phyloP scores from a whole-genome alignment of 2,888 invertebrate species.

The Pheosia gnoma region DNA sequence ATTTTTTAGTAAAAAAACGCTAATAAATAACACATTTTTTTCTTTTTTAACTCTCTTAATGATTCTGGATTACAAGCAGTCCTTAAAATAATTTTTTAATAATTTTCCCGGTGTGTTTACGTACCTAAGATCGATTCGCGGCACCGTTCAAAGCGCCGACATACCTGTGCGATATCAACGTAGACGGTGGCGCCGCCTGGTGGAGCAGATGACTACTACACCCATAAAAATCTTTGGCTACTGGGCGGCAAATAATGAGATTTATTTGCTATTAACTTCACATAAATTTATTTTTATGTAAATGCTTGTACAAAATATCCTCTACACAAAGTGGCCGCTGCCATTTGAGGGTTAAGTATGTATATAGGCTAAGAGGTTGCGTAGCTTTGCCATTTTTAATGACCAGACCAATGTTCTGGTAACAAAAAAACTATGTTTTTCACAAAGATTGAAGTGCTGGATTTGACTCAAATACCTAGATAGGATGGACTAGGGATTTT shows the following conservation, averaged over 20 bases:
- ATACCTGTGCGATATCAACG: constrained; percentile 47
- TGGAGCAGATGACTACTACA: constrained; percentile 24
- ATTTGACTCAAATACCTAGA: too few relatives aligned
- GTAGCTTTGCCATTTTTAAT: background rate
- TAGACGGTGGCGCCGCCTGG: constrained; percentile 48
- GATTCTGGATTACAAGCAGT: too few relatives aligned
- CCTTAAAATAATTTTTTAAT: background rate
- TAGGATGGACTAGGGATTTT: too few relatives aligned
- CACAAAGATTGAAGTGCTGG: too few relatives aligned
- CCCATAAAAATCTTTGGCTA: constrained; percentile 14
- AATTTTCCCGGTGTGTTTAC: constrained; percentile 23
- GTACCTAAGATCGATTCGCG: constrained; percentile 42
- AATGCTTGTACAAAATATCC: background rate
- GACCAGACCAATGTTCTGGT: background rate
- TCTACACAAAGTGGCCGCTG: background rate
- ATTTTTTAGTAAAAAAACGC: too few relatives aligned
- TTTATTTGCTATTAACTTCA: background rate
- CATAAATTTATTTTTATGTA: background rate
- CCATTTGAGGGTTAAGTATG: background rate
- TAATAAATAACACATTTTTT: too few relatives aligned
- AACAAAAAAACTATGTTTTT: too few relatives aligned
- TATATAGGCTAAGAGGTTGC: background rate
- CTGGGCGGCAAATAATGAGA: background rate
- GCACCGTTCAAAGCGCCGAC: constrained; percentile 48
- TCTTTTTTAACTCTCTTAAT: too few relatives aligned